phyloP scores from a whole-genome alignment of 2,888 invertebrate species.

The Diarsia rubi region DNA sequence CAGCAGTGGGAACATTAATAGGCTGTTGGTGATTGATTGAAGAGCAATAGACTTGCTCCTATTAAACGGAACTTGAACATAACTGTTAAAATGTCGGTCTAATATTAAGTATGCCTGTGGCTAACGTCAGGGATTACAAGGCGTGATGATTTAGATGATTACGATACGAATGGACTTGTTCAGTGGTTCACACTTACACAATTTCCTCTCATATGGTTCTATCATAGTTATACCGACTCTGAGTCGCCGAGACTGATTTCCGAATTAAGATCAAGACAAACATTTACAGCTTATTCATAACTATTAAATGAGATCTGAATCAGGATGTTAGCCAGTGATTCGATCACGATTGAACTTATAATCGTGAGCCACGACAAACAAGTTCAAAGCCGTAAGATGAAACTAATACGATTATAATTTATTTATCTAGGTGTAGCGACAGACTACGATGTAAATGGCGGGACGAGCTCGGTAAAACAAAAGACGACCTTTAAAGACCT shows the following conservation, averaged over 20 bases:
- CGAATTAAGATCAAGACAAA: constrained; percentile 2
- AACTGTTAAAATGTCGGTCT: no score
- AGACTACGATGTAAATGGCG: neutral
- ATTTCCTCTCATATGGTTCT: neutral
- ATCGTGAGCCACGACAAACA: constrained; percentile 57
- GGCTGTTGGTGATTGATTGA: no score
- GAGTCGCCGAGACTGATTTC: constrained; percentile 3
- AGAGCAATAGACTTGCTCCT: no score
- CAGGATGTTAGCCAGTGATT: constrained; percentile 27
- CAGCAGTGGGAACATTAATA: no score
- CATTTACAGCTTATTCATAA: neutral
- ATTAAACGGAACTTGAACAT: no score
- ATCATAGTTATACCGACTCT: neutral
- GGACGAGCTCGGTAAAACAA: neutral
- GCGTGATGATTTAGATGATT: no score
- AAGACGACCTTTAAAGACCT: no score
- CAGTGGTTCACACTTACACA: neutral
- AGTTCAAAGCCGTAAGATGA: constrained; percentile 7
- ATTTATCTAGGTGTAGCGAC: constrained; percentile 26
- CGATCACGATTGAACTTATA: constrained; percentile 51
- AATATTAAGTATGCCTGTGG: no score
- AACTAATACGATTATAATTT: constrained; percentile 20
- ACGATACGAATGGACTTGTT: no score
- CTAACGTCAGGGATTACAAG: no score
- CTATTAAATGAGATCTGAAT: constrained; percentile 20